Base-by-base conservation (phyloP, 2,113 vertebrate species). In the Callochromis pleurospilus region DNA sequence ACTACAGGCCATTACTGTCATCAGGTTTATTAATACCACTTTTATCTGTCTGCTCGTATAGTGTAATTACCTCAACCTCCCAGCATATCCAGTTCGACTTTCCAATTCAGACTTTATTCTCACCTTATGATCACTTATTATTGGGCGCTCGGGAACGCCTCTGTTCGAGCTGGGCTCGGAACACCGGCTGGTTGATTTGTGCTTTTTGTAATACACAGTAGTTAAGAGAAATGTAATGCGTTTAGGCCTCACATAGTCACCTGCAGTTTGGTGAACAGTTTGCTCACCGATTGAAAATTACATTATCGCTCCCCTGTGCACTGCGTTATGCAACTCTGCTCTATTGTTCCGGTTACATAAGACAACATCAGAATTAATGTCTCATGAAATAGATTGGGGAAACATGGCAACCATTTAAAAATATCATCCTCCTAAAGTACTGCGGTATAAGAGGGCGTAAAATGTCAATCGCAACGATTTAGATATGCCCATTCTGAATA, bases 1-100 rank as follows among this genome's bases (percentile, higher is more conserved):
- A 51, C 92, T 88, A 87, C 55, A 85, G 91, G 88, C 90, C 47
- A 91, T 92, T 94, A 92, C 90, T 85, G 88, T 92, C 92, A 92
- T 85, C 90, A 89, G 65, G 79, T 70, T 92, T 92, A 95, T 90
- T 94, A 94, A 93, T 88, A 82, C 77, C 62, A 86, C 85, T 85
- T 92, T 93, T 88, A 94, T 94, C 92, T 92, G 87, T 92, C 84
- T 68, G 85, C 89, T 88, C 55, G 11, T 88, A 86, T 90, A 90
- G 47, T 80, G 85, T 68, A 90, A 94, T 94, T 92, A 92, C 89
- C 56, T 49, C 75, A 85, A 86, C 75, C 88, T 86, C 85, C 81
- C 38, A 81, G 90, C 81, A 81, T 81, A 86, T 70, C 29, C 10
- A 6, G 26, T 83, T 81, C 53, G 5, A 73, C 54, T 79, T 82